These are phyloP conservation scores for Liparis tanakae DNA, from an alignment of 2,797 vertebrate genomes.

Conservation along the genomic window DNA sequence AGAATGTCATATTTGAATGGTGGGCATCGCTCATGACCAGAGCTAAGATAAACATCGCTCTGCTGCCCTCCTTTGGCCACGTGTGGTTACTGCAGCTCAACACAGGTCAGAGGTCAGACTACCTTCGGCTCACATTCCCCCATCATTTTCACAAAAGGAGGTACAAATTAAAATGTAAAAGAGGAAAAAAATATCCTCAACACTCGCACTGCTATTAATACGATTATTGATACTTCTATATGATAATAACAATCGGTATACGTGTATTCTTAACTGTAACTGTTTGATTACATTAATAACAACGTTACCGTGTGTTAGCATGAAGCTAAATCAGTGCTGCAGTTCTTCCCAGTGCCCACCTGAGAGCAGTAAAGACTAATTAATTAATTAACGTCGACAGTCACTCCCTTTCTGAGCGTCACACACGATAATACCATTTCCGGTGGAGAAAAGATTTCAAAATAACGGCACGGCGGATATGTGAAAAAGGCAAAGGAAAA, in stretches of 20 bases:
- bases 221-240: not conserved
- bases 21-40: not conserved
- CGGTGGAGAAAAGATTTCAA: not conserved
- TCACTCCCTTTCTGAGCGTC: not conserved
- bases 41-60: not conserved
- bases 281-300: not conserved
- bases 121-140: not conserved
- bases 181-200: too few species aligned
- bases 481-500: not conserved
- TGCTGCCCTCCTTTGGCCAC: constrained; percentile 53
- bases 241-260: not conserved
- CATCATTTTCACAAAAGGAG: not conserved
- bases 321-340: not conserved
- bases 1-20: not conserved
- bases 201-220: not conserved
- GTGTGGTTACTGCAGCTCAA: constrained; percentile 6
- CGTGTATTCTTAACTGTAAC: not conserved
- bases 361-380: not conserved
- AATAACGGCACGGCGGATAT: not conserved
- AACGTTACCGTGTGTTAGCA: not conserved
- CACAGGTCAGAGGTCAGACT: not conserved
- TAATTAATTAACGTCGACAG: not conserved
- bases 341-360: not conserved
- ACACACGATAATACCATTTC: not conserved
- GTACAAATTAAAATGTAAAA: not conserved